A percentile compares a stretch with the other conserved stretches of the same genome.
These are phyloP conservation scores for Lycorma delicatula DNA, from an alignment of 1,140 invertebrate species.

Conservation along the genomic window DNA sequence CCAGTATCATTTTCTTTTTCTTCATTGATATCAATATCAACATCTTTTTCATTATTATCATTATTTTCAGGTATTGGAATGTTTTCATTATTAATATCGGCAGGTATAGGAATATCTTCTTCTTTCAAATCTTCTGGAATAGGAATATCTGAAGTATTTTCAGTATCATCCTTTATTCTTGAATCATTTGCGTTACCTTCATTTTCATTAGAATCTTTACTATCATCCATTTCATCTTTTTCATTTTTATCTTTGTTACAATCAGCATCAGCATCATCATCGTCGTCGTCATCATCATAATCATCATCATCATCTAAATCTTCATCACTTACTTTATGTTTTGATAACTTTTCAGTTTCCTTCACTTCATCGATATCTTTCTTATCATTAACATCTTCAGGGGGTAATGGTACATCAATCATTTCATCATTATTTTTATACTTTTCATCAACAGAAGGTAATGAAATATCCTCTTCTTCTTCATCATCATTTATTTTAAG, in stretches of 20 bases:
- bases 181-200: constrained; percentile 28
- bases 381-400: too few species aligned
- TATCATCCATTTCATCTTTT: too few species aligned
- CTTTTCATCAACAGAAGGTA: too few species aligned
- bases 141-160: constrained; percentile 34
- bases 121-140: constrained; percentile 38
- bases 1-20: constrained; percentile 7
- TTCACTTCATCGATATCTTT: constrained; percentile 29
- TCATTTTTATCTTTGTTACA: too few species aligned
- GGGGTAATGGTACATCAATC: constrained; percentile 15
- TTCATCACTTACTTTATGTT: too few species aligned
- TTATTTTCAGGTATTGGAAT: constrained; percentile 30
- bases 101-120: constrained; percentile 36
- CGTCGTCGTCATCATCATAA: constrained; percentile 23
- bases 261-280: too few species aligned
- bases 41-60: constrained; percentile 32
- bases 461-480: constrained; percentile 10
- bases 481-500: constrained; percentile 22
- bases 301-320: constrained; percentile 21
- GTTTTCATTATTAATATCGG: constrained; percentile 40
- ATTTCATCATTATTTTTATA: too few species aligned
- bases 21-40: constrained; percentile 9
- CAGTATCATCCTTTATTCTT: constrained; percentile 34
- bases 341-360: too few species aligned
- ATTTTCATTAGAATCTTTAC: too few species aligned